A percentile compares a stretch with the other conserved stretches of the same genome.
These are phyloP conservation scores for Trichopoda pennipes DNA, from an alignment of 2,888 invertebrate species.

Conservation along the genomic window DNA sequence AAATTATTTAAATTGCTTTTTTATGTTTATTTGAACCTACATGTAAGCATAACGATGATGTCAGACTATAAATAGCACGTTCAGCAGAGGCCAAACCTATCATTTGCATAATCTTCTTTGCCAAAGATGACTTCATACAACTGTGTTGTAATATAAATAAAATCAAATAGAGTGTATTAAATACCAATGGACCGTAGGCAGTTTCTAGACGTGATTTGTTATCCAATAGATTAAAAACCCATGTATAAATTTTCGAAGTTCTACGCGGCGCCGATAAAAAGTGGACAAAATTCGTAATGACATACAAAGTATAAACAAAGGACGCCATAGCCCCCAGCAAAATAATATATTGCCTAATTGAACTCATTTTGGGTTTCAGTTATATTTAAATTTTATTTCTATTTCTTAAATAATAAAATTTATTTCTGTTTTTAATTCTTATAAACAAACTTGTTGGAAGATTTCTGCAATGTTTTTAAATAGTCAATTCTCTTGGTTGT, in stretches of 20 bases:
- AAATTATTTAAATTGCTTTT: conserved; percentile 8
- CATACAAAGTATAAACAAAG: conserved; percentile 82
- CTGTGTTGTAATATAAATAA: conserved; percentile 84
- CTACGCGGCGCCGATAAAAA: conserved; percentile 82
- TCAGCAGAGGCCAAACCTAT: conserved; percentile 80
- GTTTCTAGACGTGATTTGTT: conserved; percentile 78
- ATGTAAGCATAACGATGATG: conserved; percentile 81
- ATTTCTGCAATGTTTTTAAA: neutral
- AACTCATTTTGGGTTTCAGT: conserved; percentile 72
- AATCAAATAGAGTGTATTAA: conserved; percentile 82
- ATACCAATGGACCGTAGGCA: conserved; percentile 79
- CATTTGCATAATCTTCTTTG: conserved; percentile 81
- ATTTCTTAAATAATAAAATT: neutral
- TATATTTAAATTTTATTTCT: neutral
- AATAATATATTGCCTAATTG: conserved; percentile 74
- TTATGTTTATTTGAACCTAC: conserved; percentile 74
- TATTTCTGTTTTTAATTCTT: neutral
- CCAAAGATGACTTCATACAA: conserved; percentile 81
- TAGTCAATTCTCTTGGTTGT: too few species aligned
- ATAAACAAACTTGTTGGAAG: conserved; percentile 9
- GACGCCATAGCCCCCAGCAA: conserved; percentile 79
- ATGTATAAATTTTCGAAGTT: conserved; percentile 75
- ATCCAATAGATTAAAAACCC: conserved; percentile 79
- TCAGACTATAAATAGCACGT: conserved; percentile 82
- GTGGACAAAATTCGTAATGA: conserved; percentile 82